Conservation (phyloP, 2,888 invertebrate species). For the Rhogogaster chlorosoma region DNA sequence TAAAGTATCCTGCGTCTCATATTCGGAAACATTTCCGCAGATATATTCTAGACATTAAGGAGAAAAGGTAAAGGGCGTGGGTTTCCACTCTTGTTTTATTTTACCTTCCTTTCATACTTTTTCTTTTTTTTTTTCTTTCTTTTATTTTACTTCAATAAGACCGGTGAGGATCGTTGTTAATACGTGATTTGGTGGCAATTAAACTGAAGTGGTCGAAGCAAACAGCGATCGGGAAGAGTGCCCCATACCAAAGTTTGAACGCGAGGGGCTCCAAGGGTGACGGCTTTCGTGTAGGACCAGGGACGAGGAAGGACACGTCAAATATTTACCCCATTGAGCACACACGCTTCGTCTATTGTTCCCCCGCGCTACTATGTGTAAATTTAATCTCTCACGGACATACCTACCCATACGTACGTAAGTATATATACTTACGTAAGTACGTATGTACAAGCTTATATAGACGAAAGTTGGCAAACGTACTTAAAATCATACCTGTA, state of each 20-base stretch:
- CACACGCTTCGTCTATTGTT: constrained; percentile 71
- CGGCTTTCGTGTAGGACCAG: constrained; percentile 54
- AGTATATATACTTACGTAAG: background rate
- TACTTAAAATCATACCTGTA: background rate
- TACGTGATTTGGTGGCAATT: constrained; percentile 74
- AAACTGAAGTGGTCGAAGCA: constrained; percentile 74
- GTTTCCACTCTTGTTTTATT: constrained; percentile 7
- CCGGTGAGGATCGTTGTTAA: constrained; percentile 63
- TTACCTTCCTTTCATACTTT: constrained; percentile 25
- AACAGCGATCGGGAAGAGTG: constrained; percentile 73
- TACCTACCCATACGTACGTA: background rate
- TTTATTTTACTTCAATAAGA: constrained; percentile 4
- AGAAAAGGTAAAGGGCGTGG: background rate
- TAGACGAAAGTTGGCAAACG: constrained; percentile 25
- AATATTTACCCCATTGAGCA: constrained; percentile 75
- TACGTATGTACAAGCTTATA: background rate
- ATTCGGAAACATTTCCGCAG: background rate
- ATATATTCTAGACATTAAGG: background rate
- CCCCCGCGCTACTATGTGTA: constrained; percentile 76
- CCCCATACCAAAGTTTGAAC: constrained; percentile 53
- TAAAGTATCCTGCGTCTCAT: background rate
- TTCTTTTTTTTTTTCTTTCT: constrained; percentile 44
- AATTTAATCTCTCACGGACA: constrained; percentile 74
- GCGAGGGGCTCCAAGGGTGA: constrained; percentile 45
- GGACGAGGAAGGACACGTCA: constrained; percentile 63